These are phyloP conservation scores for Aphidius ervi DNA, from an alignment of 1,140 invertebrate species.

Conservation along the genomic window DNA sequence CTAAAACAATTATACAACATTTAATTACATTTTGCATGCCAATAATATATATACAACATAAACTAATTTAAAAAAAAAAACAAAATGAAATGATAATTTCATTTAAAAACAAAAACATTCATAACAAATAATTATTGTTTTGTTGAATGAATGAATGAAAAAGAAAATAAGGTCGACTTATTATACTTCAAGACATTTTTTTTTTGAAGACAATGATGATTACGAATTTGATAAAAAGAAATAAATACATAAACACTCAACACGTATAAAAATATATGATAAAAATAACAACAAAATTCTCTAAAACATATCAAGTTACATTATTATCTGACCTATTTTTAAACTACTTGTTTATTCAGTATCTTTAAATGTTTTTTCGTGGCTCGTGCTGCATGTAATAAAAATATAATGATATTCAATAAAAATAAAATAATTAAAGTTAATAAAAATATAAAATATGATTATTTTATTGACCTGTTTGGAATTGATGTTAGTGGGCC, in stretches of 20 bases:
- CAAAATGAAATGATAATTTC: constrained; percentile 7
- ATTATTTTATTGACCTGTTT: constrained; percentile 34
- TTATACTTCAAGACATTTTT: too few species aligned
- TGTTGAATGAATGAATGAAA: constrained; percentile 5
- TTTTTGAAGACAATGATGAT: too few species aligned
- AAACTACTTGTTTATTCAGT: constrained; percentile 24
- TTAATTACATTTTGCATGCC: too few species aligned
- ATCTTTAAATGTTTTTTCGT: constrained; percentile 30
- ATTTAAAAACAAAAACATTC: constrained; percentile 20
- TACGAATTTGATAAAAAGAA: too few species aligned
- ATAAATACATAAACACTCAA: too few species aligned
- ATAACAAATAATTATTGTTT: constrained; percentile 5
- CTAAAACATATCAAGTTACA: neutral
- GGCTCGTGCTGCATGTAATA: constrained; percentile 28
- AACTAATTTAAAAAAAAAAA: constrained; percentile 16
- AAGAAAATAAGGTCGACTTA: too few species aligned
- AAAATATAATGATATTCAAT: constrained; percentile 3
- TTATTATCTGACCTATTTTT: constrained; percentile 36
- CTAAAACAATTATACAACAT: too few species aligned
- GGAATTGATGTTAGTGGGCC: constrained; percentile 54
- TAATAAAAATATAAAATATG: constrained; percentile 12
- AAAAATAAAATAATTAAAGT: constrained; percentile 7
- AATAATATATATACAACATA: too few species aligned
- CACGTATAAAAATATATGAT: too few species aligned
- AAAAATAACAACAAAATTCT: too few species aligned